Base-by-base conservation (phyloP, 2,113 vertebrate genomes). In the Gasterosteus nipponicus region DNA sequence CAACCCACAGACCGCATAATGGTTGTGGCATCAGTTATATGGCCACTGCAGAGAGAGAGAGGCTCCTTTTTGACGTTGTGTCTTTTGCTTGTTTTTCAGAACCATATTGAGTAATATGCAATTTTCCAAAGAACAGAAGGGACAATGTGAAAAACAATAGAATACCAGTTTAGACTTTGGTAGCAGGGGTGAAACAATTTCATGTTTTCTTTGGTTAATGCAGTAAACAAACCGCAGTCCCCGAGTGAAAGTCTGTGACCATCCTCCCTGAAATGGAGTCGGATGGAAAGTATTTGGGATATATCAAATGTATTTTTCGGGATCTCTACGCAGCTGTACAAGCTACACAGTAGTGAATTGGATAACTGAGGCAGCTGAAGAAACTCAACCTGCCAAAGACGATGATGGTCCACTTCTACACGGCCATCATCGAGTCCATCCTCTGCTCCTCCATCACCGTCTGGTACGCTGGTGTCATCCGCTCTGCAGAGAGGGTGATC, bases 1-100 rank as follows among this genome's bases (percentile, higher is more conserved):
- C 75, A 89, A 73, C 79, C 85, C 89, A 86, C 89, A 91, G 89
- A 89, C 89, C 89, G 54, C 87, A 91, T 70, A 79, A 85, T 84
- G 89, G 77, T 81, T 87, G 72, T 69, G 85, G 75, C 61, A 80
- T 85, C 83, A 84, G 82, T 87, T 87, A 80, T 84, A 82, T 39
- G 66, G 76, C 72, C 77, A 77, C 77, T 62, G 63, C 47, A 33
- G 14, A 54, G 33, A 44, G 54, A 53, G 51, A 70, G 69, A 72
- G 69, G 38, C 67, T 31, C 73, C 19, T 22, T 53, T 22, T 19
- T n/a, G 64, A 35, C 14, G 64, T 26, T 22, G 18, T 53, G 33
- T 54, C n/a, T 18, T 64, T n/a, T 10, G 31, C 61, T 81, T 4
- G 33, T 16, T 33, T 44, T 35, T 31, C 7, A 66, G 4, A 60